Base-by-base conservation (phyloP, 2,888 invertebrate species). In the Synergus laeviventris region DNA sequence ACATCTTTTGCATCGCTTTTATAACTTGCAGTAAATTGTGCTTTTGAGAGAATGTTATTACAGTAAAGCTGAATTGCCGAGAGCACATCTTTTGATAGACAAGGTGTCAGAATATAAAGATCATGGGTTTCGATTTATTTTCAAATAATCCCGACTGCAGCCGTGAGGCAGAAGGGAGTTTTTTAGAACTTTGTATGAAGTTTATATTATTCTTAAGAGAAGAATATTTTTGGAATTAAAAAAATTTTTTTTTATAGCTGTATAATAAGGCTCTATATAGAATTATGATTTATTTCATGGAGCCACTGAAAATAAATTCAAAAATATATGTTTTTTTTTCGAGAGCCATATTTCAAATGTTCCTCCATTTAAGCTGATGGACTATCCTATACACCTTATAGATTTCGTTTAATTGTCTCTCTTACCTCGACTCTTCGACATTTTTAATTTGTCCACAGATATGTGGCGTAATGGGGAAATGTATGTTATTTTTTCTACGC, bases 341-440 rank as follows among this genome's bases (percentile, higher is more conserved):
- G 75, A 75, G 73, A 75, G 77, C 75, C 76, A 59, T 79, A 24
- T 77, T 73, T 73, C 14, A 21, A 39, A 16, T 64, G 42, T 66
- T 70, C 45, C 62, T 31, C 54, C 54, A 21, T 73, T 42, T 61
- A 42, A 36, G 70, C 70, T 42, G 39, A 61, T 77, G 14, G 64
- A 16, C 49, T 75, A 39, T 18, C 16, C 62, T 8, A 39, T 62
- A 39, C 70, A 76, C 75, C 78, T 80, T 81, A 61, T 77, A 79
- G 81, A 76, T 81, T 82, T 80, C 80, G 78, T 80, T 79, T 77
- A 81, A 80, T 81, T 80, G 77, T 74, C 59, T 75, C 62, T 21
- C 42, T 77, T 74, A 18, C 11, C 21, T 7, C 66, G 16, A 9
- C 18, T 18, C 16, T 9, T n/a, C 9, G 38, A 18, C 31, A 62